Conservation (phyloP, 1,140 invertebrate species). For the Aphis gossypii region DNA sequence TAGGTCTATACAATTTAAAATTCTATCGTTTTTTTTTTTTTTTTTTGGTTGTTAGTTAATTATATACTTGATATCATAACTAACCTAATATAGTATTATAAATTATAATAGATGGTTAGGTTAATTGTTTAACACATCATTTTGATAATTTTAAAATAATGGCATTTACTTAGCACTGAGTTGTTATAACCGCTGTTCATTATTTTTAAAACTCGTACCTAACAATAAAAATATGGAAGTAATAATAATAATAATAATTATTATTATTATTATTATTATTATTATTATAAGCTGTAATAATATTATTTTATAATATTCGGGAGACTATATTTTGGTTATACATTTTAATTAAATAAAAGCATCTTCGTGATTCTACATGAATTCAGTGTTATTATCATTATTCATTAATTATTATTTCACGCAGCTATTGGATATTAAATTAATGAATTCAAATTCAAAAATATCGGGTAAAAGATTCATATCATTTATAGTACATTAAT, state of each 20-base stretch:
- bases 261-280: not conserved
- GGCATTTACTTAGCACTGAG: not conserved
- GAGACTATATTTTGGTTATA: not conserved
- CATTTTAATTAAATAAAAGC: not conserved
- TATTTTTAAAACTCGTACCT: not conserved
- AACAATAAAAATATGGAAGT: not conserved
- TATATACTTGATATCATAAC: too few relatives aligned
- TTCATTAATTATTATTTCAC: conserved; percentile 3
- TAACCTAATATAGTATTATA: too few relatives aligned
- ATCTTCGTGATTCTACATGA: not conserved
- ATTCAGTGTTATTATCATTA: conserved; percentile 18
- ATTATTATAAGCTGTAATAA: not conserved
- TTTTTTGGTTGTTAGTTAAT: too few relatives aligned
- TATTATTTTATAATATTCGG: not conserved
- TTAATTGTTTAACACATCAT: too few relatives aligned
- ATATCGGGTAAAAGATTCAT: not conserved
- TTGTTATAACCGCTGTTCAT: not conserved
- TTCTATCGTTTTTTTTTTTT: too few relatives aligned
- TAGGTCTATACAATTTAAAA: too few relatives aligned
- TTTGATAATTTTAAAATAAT: not conserved
- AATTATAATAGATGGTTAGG: too few relatives aligned
- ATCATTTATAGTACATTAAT: not conserved
- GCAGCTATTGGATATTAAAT: not conserved
- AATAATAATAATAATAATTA: not conserved
- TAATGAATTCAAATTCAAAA: not conserved